Evolutionary conservation across 2,113 vertebrate genomes (phyloP), one percentile per base, ranked within the genome.

Genomic region (Eudyptes chrysolophus): DNA sequence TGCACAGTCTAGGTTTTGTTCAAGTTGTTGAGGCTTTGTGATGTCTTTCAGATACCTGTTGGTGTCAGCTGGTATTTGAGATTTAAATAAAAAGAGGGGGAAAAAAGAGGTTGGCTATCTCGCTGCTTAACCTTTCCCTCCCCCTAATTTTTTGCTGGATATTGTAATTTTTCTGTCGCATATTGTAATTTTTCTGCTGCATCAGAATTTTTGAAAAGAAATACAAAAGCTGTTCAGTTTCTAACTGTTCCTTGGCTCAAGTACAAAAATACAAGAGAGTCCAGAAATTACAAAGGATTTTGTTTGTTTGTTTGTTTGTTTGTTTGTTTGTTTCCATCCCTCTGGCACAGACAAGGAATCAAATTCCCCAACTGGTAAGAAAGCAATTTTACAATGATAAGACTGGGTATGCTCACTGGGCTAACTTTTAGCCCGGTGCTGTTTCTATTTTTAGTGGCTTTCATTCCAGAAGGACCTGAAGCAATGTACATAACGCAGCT

Each of bases 401-500:
- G 83, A 46, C 61, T 25, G 7, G 40, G 5, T 69, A 18, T 51
- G 25, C 57, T 96, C 87, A 25, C 36, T 76, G 84, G 54, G 42
- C 44, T 66, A 32, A 83, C 81, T 83, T 82, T 52, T 20, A 58
- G 32, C 34, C 84, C 0, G 0, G 78, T 36, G 27, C 44, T 79
- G 58, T 42, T 92, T 54, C 81, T 92, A 90, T 87, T 94, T 95
- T 96, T 44, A 92, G 84, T 58, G n/a, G 13, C 24, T 48, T 81
- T 81, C 87, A 72, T 86, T 94, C 25, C 75, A 94, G 82, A 30
- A 96, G 80, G 89, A 96, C 84, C 89, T 38, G 79, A 70, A 93
- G 93, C 89, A 61, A 95, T 75, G 89, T 30, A 14, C 54, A 22
- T 46, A 65, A 81, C 9, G 8, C 62, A 76, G 77, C 77, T 87